These are phyloP conservation scores for Alcis repandata DNA, from an alignment of 2,888 invertebrate species.

Conservation along the genomic window DNA sequence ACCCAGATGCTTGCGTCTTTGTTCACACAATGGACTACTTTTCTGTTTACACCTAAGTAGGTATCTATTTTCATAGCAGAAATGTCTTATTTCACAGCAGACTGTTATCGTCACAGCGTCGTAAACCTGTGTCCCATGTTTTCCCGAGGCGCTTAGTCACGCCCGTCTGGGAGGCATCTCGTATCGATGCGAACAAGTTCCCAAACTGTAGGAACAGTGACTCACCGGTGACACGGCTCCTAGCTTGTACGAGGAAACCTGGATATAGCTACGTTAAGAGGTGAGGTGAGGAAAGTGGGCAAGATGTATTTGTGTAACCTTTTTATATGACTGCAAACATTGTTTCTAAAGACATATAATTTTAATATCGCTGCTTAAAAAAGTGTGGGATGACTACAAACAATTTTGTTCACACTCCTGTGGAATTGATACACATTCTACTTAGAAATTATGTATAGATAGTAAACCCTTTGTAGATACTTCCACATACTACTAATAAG, in stretches of 20 bases:
- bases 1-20: too few relatives aligned
- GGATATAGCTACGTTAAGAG: background rate
- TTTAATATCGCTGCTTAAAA: too few relatives aligned
- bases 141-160: constrained; percentile 54
- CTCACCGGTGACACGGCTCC: constrained; percentile 7
- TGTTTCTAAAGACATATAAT: too few relatives aligned
- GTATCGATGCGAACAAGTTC: constrained; percentile 45
- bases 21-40: too few relatives aligned
- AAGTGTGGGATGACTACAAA: too few relatives aligned
- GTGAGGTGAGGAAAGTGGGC: background rate
- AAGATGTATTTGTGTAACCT: background rate
- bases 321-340: background rate
- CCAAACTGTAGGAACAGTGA: constrained; percentile 7
- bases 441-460: too few relatives aligned
- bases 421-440: too few relatives aligned
- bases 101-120: constrained; percentile 17
- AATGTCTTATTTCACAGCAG: background rate
- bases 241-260: constrained; percentile 4
- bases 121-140: constrained; percentile 21
- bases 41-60: background rate
- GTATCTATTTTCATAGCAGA: background rate
- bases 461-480: too few relatives aligned
- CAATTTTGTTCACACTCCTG: too few relatives aligned
- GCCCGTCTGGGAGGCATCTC: constrained; percentile 57
- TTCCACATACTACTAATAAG: too few relatives aligned